Percentiles rank a stretch among this genome's conserved stretches.
phyloP scores from a whole-genome alignment of 2,113 vertebrate species.

The Seriola dumerili region DNA sequence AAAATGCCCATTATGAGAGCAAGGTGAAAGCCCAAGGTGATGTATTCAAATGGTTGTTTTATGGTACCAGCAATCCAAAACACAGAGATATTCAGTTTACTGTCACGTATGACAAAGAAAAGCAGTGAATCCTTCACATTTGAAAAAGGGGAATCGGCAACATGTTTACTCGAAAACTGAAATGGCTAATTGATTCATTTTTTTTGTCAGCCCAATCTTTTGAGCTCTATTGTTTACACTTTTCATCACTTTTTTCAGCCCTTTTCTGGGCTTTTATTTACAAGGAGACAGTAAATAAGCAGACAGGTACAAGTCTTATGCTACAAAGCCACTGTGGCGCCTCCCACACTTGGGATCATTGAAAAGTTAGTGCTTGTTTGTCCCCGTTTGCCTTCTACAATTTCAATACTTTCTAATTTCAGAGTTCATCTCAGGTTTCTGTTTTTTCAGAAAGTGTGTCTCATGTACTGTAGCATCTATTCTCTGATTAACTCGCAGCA shows the following conservation, averaged over 20 bases:
- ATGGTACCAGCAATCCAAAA: not conserved
- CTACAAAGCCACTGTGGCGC: not conserved
- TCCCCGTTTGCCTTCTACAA: not conserved
- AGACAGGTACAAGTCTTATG: not conserved
- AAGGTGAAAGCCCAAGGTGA: not conserved
- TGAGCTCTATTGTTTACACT: too few species aligned
- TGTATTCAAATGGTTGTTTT: too few species aligned
- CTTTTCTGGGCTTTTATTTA: not conserved
- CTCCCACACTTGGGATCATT: not conserved
- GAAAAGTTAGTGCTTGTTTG: not conserved
- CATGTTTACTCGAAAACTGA: not conserved
- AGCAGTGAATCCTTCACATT: not conserved
- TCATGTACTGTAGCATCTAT: conserved; percentile 16
- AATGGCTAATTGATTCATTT: not conserved
- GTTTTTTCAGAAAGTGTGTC: not conserved
- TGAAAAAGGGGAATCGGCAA: not conserved
- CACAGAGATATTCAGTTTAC: not conserved
- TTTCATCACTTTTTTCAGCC: not conserved
- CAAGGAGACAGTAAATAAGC: not conserved
- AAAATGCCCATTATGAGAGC: not conserved
- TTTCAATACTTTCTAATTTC: conserved; percentile 15
- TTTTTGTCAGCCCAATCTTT: not conserved
- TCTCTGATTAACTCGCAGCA: conserved; percentile 20
- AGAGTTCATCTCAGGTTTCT: conserved; percentile 17
- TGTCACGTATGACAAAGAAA: not conserved